phyloP scores from a whole-genome alignment of 2,113 vertebrate species.

The Egretta garzetta region DNA sequence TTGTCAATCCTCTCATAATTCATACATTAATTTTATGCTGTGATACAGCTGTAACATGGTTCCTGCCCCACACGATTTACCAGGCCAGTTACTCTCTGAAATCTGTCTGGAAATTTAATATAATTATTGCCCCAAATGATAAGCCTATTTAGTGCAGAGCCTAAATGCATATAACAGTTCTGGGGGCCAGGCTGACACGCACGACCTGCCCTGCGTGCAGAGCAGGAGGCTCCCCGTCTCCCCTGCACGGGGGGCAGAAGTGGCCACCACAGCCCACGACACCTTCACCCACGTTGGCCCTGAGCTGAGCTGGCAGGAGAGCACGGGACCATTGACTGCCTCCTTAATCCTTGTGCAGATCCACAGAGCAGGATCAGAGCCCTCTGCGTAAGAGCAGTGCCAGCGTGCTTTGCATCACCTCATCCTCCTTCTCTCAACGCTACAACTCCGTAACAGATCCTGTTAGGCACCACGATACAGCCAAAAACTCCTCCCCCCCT shows the following conservation, averaged over 20 bases:
- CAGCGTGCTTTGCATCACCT: not conserved
- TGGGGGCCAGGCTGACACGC: not conserved
- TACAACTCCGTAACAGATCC: not conserved
- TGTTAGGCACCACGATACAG: accelerated
- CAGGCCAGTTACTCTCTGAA: not conserved
- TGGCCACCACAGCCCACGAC: not conserved
- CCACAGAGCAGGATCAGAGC: not conserved
- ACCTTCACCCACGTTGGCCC: not conserved
- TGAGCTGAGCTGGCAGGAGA: not conserved
- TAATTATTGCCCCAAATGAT: not conserved
- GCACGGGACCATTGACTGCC: not conserved
- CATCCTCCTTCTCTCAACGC: not conserved
- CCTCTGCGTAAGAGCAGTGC: not conserved
- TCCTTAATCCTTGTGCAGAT: not conserved
- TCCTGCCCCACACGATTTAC: not conserved
- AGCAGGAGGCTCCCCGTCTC: not conserved
- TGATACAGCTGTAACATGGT: not conserved
- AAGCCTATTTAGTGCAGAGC: not conserved
- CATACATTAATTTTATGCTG: not conserved
- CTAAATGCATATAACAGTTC: not conserved
- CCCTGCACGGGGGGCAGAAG: not conserved
- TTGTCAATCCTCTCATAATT: not conserved
- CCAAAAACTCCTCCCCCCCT: not conserved
- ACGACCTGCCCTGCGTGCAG: not conserved
- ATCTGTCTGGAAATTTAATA: not conserved